Percentiles rank a stretch among this genome's conserved stretches.
Conservation (phyloP, 2,797 vertebrate species). For the Coracias cyanogaster region DNA sequence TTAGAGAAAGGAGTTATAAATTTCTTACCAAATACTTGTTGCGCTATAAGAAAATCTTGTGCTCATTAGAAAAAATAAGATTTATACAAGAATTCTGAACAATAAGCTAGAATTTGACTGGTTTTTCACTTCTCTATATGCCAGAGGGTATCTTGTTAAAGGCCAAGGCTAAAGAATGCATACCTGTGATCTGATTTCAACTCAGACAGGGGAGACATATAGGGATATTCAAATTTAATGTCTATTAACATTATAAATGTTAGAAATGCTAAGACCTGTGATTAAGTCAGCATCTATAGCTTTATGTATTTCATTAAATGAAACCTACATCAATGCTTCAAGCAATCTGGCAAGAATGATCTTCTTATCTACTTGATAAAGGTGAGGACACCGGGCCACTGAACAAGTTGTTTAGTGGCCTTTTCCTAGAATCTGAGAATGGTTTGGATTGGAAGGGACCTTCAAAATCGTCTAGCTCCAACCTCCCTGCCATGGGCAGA, state of each 20-base stretch:
- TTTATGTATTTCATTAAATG: neutral
- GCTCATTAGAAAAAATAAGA: neutral
- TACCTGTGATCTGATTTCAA: neutral
- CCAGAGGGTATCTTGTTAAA: neutral
- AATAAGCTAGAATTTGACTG: neutral
- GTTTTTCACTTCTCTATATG: neutral
- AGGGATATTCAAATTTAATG: neutral
- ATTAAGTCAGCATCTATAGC: neutral
- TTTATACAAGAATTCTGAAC: neutral
- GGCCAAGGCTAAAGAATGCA: neutral
- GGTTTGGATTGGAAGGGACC: neutral
- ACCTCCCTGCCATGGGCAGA: neutral
- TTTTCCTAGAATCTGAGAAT: neutral
- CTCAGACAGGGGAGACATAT: neutral
- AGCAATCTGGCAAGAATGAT: neutral
- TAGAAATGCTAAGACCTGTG: neutral
- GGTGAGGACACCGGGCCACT: neutral
- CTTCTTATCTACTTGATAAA: neutral
- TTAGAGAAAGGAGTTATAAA: neutral
- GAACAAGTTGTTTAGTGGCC: no score
- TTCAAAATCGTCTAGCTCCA: neutral
- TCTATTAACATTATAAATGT: neutral
- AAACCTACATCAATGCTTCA: neutral
- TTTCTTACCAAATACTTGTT: neutral
- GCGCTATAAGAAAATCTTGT: neutral